Evolutionary conservation across 1,140 invertebrate genomes (phyloP), one percentile per base, ranked within the genome.

Genomic region (Sesamia nonagrioides): DNA sequence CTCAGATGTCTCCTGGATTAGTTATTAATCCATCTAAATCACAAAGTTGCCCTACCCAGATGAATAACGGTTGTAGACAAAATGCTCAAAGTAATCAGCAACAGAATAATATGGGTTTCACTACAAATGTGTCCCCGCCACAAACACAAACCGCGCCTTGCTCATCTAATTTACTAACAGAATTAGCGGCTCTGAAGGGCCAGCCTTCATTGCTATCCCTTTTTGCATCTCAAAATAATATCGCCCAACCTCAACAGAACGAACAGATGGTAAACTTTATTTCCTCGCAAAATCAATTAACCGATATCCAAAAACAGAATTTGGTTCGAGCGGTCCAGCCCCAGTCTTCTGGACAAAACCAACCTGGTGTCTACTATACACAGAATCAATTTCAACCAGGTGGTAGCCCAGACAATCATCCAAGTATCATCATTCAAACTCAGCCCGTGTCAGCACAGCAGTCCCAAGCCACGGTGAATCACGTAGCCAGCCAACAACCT

Each of bases 171-270:
- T 13, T 60, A 13, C 48, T 66, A n/a, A 48, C 60, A 3, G 74
- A 77, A 40, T 54, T 75, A 75, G 42, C 45, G 4, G 56, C 60
- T 7, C 27, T 77, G 2, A 77, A 77, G 35, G 61, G 61, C n/a
- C 56, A 61, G 9, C 42, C 73, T 18, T 68, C 74, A 0, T 17
- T 77, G 13, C 18, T 68, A n/a, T 77, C 74, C 6, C 48, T 77
- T 68, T 54, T 66, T 11, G 33, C 48, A 37, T 7, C 33, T 52
- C 74, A 77, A 77, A 77, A 42, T 40, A 77, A 77, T n/a, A 50
- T 50, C 18, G 50, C 21, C 2, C 73, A 60, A 40, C 21, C 17
- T 0, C 74, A 66, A 52, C 60, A 54, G 56, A 77, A 68, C 60
- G 48, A 66, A 68, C 74, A 42, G 17, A 63, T 52, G 27, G n/a